Base-by-base conservation (phyloP, 2,888 invertebrate genomes). In the Cabera pusaria region DNA sequence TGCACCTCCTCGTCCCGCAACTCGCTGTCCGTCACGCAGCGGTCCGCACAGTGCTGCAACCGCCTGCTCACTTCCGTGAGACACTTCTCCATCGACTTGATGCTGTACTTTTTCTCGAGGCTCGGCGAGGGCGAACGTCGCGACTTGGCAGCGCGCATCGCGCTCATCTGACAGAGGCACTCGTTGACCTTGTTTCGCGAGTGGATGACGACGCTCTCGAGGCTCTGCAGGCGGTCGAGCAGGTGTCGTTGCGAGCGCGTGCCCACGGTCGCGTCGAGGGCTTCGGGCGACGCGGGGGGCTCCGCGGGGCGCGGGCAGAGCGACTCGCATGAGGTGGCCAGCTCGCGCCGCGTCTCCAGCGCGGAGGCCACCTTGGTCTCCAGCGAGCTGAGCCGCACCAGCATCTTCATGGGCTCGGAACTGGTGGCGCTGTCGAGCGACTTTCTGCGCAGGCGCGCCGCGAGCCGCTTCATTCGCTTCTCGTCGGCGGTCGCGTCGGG, bases 331-430 rank as follows among this genome's bases (percentile, higher is more conserved):
- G 92, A 92, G 49, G 89, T 90, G 23, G 90, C 84, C 18, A 88
- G 52, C 45, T 85, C 87, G 45, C 75, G 73, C 7, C 85, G 77
- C 46, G 70, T 73, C 50, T 84, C 80, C 22, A 90, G 76, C 12
- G 91, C 93, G 48, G 91, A 92, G 6, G 93, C 92, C 22, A 95
- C 93, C 81, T 95, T 94, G 53, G 94, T 92, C 81, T 96, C 96
- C 55, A 96, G 80, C 27, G 93, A 93, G 66, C 93, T 94, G 28
- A 96, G 79, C 45, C 95, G 91, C 62, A 95, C 93, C 56, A 95
- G 80, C 65, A 95, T 92, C 77, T 95, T 95, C 92, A 96, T 92
- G 0, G 96, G 94, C 69, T 95, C 95, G 0, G 93, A 93, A 49
- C 93, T 92, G 3, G 93, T 93, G 6, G 93, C 93, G 62, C 95